Evolutionary conservation across 35 echinoderm and acorn worm genomes (phyloP).

Genomic region (Anneissia japonica): DNA sequence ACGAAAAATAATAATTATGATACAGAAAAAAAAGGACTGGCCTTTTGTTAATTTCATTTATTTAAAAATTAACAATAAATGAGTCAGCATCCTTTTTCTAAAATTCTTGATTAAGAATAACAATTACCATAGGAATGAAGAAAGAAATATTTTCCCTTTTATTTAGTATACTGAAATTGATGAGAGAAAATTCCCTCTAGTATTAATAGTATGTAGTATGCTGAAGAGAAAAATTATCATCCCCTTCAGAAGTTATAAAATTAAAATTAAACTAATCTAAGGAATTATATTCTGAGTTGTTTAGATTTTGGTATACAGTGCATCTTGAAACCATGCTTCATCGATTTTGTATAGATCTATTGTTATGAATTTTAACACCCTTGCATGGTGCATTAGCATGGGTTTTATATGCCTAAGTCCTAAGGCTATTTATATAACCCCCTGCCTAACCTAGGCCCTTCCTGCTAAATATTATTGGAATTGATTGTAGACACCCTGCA

Average conservation of each 20-base stretch:
- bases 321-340: too few relatives aligned
- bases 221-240: too few relatives aligned
- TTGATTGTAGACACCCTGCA: not conserved
- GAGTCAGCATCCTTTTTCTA: not conserved
- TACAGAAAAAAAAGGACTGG: not conserved
- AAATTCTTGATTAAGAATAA: too few relatives aligned
- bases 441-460: not conserved
- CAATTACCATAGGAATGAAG: not conserved
- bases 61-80: not conserved
- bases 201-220: too few relatives aligned
- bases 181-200: too few relatives aligned
- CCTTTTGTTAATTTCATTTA: not conserved
- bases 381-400: not conserved
- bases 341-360: not conserved
- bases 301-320: too few relatives aligned
- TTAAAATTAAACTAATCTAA: too few relatives aligned
- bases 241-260: too few relatives aligned
- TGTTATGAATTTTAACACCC: not conserved
- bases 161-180: too few relatives aligned
- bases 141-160: too few relatives aligned
- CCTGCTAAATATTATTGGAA: not conserved
- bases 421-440: not conserved
- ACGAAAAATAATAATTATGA: too few relatives aligned
- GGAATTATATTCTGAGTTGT: too few relatives aligned
- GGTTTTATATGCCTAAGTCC: not conserved